Conservation (phyloP, 2,113 vertebrate genomes). For the Phrynosoma platyrhinos region DNA sequence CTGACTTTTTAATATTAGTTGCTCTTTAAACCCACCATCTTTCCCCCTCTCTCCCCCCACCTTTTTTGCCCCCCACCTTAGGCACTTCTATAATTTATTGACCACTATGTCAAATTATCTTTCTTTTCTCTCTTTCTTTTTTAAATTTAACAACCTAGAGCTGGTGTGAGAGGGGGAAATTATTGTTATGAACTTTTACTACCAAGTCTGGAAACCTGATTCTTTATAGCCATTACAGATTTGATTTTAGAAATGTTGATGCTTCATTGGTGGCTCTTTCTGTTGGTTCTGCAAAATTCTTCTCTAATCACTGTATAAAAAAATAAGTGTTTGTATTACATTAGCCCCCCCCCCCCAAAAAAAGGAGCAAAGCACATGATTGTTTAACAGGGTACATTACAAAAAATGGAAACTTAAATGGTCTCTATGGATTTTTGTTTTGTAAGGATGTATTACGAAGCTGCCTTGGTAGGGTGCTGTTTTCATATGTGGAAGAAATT, state of each 20-base stretch:
- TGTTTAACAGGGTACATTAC: constrained; percentile 81
- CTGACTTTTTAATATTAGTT: background rate
- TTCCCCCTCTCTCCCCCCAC: accelerated
- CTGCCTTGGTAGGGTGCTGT: constrained; percentile 76
- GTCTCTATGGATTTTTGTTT: constrained; percentile 77
- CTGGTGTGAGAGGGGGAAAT: background rate
- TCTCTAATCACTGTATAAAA: constrained; percentile 72
- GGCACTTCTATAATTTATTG: background rate
- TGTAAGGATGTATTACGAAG: constrained; percentile 72
- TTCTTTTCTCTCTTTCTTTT: background rate
- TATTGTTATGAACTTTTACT: background rate
- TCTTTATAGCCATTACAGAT: constrained; percentile 43
- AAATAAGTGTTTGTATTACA: constrained; percentile 75
- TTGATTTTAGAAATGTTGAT: background rate
- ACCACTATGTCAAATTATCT: background rate
- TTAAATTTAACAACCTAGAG: background rate
- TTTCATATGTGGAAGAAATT: constrained; percentile 79
- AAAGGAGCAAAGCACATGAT: constrained; percentile 75
- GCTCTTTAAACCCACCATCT: background rate
- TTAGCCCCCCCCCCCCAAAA: constrained; percentile 64
- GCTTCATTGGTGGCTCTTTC: constrained; percentile 7
- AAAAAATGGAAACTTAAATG: constrained; percentile 76
- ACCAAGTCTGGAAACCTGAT: constrained; percentile 17
- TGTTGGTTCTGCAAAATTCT: constrained; percentile 62
- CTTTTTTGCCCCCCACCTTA: background rate